These are phyloP conservation scores for Magallana gigas DNA, from an alignment of 1,140 invertebrate genomes.

Conservation along the genomic window DNA sequence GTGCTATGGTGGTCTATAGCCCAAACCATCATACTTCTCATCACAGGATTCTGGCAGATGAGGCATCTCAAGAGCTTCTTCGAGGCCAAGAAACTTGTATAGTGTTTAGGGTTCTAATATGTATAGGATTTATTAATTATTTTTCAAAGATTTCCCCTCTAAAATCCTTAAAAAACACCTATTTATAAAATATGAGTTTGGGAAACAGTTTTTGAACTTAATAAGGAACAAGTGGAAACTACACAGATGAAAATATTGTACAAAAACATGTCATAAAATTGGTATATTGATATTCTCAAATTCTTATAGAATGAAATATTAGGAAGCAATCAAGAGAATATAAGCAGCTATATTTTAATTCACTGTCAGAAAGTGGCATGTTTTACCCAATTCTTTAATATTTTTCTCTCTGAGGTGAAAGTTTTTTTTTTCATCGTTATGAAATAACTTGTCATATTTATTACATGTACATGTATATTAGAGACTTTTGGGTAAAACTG, in stretches of 20 bases:
- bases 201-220: no score
- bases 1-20: constrained; percentile 98
- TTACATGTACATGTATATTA: neutral
- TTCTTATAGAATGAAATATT: neutral
- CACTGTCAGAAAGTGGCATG: neutral
- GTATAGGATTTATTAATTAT: no score
- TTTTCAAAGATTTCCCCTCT: no score
- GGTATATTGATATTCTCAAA: no score
- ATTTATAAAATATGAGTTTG: neutral
- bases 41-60: constrained; percentile 99
- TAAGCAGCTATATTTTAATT: constrained; percentile 10
- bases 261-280: no score
- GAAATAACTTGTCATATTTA: constrained; percentile 29
- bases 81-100: constrained; percentile 99
- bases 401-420: constrained; percentile 42
- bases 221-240: no score
- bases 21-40: constrained; percentile 93
- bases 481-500: neutral
- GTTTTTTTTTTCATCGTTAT: constrained; percentile 23
- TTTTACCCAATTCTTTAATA: constrained; percentile 30
- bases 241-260: no score
- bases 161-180: neutral
- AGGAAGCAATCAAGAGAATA: neutral
- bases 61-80: constrained; percentile 99
- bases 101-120: constrained; percentile 73